phyloP scores from a whole-genome alignment of 2,888 invertebrate genomes.

The Drosophila testacea region DNA sequence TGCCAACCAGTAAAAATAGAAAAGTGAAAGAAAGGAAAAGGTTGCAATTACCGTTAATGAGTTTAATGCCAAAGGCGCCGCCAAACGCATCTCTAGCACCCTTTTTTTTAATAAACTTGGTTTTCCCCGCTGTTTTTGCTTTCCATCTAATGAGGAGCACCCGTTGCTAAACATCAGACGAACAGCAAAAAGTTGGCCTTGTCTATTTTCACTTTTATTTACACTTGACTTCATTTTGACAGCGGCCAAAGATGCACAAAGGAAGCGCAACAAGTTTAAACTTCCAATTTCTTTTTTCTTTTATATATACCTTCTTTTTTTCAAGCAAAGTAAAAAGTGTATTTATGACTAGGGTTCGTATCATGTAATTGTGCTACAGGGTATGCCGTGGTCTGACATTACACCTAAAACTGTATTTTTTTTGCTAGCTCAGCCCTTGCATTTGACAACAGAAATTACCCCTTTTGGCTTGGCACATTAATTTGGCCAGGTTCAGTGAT shows the following conservation, averaged over 20 bases:
- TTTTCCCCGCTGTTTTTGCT: constrained; percentile 13
- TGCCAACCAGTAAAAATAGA: constrained; percentile 13
- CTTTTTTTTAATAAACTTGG: constrained; percentile 26
- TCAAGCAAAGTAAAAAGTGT: not conserved
- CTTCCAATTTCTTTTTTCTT: constrained; percentile 4
- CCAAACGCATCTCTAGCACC: constrained; percentile 57
- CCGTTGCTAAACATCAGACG: constrained; percentile 49
- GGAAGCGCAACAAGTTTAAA: constrained; percentile 68
- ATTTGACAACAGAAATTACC: constrained; percentile 69
- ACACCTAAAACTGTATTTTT: not conserved
- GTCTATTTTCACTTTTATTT: constrained; percentile 64
- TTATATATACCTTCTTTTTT: not conserved
- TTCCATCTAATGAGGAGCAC: constrained; percentile 62
- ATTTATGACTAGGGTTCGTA: not conserved
- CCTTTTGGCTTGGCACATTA: constrained; percentile 77
- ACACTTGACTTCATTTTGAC: constrained; percentile 71
- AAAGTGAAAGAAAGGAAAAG: constrained; percentile 53
- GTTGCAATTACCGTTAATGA: constrained; percentile 82
- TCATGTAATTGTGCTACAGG: constrained; percentile 9
- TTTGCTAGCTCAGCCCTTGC: constrained; percentile 39
- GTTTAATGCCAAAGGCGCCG: constrained; percentile 76
- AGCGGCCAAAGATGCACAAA: constrained; percentile 36
- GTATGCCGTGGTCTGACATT: constrained; percentile 8
- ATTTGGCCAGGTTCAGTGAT: constrained; percentile 69
- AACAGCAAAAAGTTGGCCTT: constrained; percentile 13